These are phyloP conservation scores for Ecdyonurus torrentis DNA, from an alignment of 2,888 invertebrate species.

Conservation along the genomic window DNA sequence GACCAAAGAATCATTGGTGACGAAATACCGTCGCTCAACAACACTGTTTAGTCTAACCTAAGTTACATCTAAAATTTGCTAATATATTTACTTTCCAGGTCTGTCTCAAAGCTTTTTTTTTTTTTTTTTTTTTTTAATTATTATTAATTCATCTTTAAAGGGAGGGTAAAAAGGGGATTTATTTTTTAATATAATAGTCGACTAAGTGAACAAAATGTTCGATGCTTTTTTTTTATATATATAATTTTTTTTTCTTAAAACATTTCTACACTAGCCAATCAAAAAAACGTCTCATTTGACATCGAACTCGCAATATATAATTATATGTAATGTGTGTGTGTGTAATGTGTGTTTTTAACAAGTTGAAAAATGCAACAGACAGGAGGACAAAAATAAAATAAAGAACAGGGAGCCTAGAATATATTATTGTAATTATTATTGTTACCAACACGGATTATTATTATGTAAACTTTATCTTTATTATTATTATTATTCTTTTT, in stretches of 20 bases:
- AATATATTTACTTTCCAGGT: background rate
- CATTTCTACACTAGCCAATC: background rate
- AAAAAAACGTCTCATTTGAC: background rate
- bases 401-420: background rate
- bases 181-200: background rate
- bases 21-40: background rate
- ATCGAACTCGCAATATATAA: slow-evolving; percentile 3
- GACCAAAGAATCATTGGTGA: background rate
- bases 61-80: background rate
- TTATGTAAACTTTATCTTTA: background rate
- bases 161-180: background rate
- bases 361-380: slow-evolving; percentile 10
- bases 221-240: background rate
- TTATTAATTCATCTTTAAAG: background rate
- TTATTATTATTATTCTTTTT: background rate
- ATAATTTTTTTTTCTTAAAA: background rate
- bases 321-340: slow-evolving; percentile 11
- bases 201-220: background rate
- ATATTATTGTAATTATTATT: background rate
- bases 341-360: slow-evolving; percentile 10
- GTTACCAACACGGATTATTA: background rate
- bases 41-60: background rate
- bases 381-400: background rate
- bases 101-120: background rate
- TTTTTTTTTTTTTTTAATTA: background rate